These are phyloP conservation scores for Hedychridium roseum DNA, from an alignment of 2,888 invertebrate species.

Conservation along the genomic window DNA sequence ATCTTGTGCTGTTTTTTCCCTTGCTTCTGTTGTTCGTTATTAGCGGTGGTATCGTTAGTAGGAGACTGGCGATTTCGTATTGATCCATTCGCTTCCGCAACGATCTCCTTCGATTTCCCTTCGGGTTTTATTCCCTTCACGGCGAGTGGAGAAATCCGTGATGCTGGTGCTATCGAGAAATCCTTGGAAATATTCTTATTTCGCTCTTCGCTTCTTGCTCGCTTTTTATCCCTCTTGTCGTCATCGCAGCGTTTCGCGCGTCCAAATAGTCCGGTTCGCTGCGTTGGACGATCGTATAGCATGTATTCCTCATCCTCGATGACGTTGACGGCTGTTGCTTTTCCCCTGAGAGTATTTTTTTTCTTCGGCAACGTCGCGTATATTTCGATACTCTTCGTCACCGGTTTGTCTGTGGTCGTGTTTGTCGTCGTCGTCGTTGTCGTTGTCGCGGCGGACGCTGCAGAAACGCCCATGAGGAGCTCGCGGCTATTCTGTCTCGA, in stretches of 20 bases:
- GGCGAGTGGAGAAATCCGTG: conserved; percentile 53
- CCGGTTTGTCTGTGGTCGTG: conserved; percentile 62
- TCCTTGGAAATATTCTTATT: conserved; percentile 77
- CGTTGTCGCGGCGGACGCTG: too few species aligned
- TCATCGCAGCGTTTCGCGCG: conserved; percentile 75
- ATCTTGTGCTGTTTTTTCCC: conserved; percentile 92
- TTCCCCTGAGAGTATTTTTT: conserved; percentile 75
- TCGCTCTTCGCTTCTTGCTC: conserved; percentile 86
- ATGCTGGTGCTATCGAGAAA: conserved; percentile 74
- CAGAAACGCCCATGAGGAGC: conserved; percentile 54
- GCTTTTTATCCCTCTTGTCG: conserved; percentile 76
- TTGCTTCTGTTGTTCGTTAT: conserved; percentile 68
- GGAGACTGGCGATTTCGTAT: too few species aligned
- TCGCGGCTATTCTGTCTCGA: conserved; percentile 73
- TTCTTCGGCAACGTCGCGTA: conserved; percentile 92
- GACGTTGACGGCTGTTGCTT: conserved; percentile 70
- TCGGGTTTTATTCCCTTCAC: conserved; percentile 52
- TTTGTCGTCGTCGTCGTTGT: too few species aligned
- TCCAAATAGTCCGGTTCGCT: conserved; percentile 74
- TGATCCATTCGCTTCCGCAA: too few species aligned
- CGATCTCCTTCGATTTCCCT: conserved; percentile 68
- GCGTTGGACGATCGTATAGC: conserved; percentile 73
- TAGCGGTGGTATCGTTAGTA: conserved; percentile 66
- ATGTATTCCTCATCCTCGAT: conserved; percentile 78
- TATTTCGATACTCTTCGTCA: conserved; percentile 80